Base-by-base conservation (phyloP, 1,140 invertebrate genomes). In the Anastatus disparis region DNA sequence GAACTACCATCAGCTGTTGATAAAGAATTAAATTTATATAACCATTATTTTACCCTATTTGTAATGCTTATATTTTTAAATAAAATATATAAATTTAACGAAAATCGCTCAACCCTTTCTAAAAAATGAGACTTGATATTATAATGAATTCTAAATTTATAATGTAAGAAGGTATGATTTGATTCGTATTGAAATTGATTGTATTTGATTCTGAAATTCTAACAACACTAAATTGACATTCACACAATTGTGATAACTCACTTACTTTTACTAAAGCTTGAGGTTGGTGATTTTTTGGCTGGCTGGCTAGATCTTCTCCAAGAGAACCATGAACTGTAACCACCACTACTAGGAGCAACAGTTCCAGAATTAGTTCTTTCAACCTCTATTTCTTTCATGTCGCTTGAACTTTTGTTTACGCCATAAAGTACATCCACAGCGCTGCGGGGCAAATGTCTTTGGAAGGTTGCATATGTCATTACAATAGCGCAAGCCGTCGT, bases 401-500 rank as follows among this genome's bases (percentile, higher is more conserved):
- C 80, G 27, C 10, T 80, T 24, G 77, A 55, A 40, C 74, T 68
- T 52, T 85, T 85, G 22, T 80, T 81, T 7, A 81, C 81, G 29
- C 82, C 76, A 1, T 80, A 85, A 17, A 88, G 76, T 74, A 83
- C 83, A 61, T 83, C 78, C 4, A 85, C 75, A 0, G 77, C 63
- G 22, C 17, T 75, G 76, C 88, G 88, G 8, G 94, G 92, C 73
- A 98, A 86, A 65, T 93, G 90, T 76, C 94, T 90, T 78, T 95
- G 90, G 87, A 93, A 99, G 67, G 92, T 90, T 24, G 95, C 89
- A 42, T 94, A 87, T 56, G 93, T 94, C 77, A 97, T 89, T 69
- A 99, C 88, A 75, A 97, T 91, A 13, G 96, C 94, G 70, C 92
- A 93, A 69, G 96, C 96, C 46, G 92, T 91, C 62, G 90, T 84